Evolutionary conservation across 2,888 invertebrate species (phyloP), one percentile per base, ranked within the genome.

Genomic region (Pteria penguin): DNA sequence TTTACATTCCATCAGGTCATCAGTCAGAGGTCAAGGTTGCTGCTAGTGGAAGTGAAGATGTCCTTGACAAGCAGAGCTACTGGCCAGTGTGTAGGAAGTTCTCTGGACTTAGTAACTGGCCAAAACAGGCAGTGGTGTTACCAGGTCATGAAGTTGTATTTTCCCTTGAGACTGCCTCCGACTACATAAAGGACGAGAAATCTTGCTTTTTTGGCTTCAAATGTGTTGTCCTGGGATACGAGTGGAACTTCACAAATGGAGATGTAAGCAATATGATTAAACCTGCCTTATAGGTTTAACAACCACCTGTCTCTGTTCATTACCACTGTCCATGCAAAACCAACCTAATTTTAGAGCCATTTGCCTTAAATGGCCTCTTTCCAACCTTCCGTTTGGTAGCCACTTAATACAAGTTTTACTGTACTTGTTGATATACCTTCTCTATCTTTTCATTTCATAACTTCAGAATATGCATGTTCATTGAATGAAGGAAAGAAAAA

Each of bases 71-170:
- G 61, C 71, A 78, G 36, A 82, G 84, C 24, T 83, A 83, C 61
- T 92, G 92, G 91, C 92, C 93, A 24, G 92, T 93, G 1, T 87
- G 93, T 74, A 89, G 90, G 75, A 92, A 90, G 76, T 93, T 93
- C 80, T 86, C 87, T 82, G 93, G 93, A 8, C 94, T 94, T 69
- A 93, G 93, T 60, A 96, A 95, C 80, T 99, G 98, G 98, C 97
- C 98, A 0, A 95, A 96, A 87, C 95, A 87, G 66, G 90, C 91
- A 0, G 93, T 98, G 18, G 94, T 98, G 74, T 93, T 98, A 55
- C 98, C 98, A 45, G 98, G 98, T 24, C 97, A 98, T 91, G 97
- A 97, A 93, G 96, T 98, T 0, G 95, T 98, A 87, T 98, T 99
- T 92, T 97, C 98, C 0, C 91, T 99, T 89, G 98, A 99, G 93